Percentiles rank a stretch among this genome's conserved stretches.
Evolutionary conservation across 2,797 vertebrate genomes (phyloP).

Genomic region (Percopsis omiscomaycus): DNA sequence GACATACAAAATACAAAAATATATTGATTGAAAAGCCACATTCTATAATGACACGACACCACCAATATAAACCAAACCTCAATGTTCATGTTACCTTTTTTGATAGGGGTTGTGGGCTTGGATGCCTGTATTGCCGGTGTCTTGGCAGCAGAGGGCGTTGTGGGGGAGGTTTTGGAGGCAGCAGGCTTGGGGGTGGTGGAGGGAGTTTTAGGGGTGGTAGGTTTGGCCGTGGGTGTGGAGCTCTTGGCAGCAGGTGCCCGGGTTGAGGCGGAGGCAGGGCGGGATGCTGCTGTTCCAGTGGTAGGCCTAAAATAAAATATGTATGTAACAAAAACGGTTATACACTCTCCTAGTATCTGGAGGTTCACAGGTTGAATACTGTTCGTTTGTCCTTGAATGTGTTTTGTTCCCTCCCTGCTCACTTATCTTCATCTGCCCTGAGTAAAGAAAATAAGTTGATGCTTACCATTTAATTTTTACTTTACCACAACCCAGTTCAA

Average conservation of each 20-base stretch:
- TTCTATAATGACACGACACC: background rate
- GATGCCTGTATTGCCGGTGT: constrained; percentile 59
- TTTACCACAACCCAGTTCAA: background rate
- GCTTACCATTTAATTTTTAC: background rate
- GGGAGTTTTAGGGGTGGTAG: constrained; percentile 66
- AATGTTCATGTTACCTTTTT: constrained; percentile 70
- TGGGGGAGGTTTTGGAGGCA: constrained; percentile 61
- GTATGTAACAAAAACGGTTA: background rate
- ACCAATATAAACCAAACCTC: too few relatives aligned
- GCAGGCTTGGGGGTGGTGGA: constrained; percentile 53
- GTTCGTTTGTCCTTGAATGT: too few relatives aligned
- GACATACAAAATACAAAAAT: background rate
- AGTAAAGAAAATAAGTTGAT: background rate
- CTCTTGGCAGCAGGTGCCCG: constrained; percentile 62
- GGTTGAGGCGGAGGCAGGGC: constrained; percentile 59
- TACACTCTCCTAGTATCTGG: background rate
- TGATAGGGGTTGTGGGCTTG: constrained; percentile 67
- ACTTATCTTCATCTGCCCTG: background rate
- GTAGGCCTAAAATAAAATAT: constrained; percentile 56
- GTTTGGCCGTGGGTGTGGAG: constrained; percentile 62
- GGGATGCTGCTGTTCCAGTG: constrained; percentile 44
- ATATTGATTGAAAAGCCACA: background rate
- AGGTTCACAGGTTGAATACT: background rate
- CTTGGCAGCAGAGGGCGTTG: constrained; percentile 73
- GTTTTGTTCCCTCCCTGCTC: background rate